Evolutionary conservation across 2,113 vertebrate species (phyloP), one percentile per base, ranked within the genome.

Genomic region (Psilopogon haemacephalus): DNA sequence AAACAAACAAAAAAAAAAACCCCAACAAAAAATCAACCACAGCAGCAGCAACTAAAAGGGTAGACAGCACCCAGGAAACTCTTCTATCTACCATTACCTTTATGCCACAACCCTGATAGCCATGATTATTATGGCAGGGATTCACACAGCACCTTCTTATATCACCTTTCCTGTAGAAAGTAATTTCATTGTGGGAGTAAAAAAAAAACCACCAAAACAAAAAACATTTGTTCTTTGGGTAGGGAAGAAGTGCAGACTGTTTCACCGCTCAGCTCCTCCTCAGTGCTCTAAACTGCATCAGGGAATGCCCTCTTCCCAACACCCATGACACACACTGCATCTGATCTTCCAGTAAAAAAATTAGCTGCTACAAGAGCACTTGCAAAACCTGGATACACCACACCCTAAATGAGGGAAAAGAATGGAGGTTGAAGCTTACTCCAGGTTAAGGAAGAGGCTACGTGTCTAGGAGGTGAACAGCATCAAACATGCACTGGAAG

Each of bases 401-500:
- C 88, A 95, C 92, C 96, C 94, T 97, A 96, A 93, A 97, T 86
- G 93, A 94, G 86, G 94, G 91, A 95, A 95, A 95, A 94, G 93
- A 89, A 97, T 93, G 93, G 93, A 94, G 93, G 96, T 69, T 97
- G 94, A 95, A 93, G 86, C 80, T 95, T 95, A 97, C 97, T 97
- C 97, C 97, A 97, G 95, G 96, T 97, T 96, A 97, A 97, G 97
- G 97, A 97, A 97, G 97, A 96, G 95, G 96, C 96, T 97, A 97
- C 91, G 95, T 96, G 93, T 86, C 74, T 96, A 93, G 94, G 96
- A 97, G 97, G 97, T 97, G 96, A 97, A 95, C 88, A 97, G 93
- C 93, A 95, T 97, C 97, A 78, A 97, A 97, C 92, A 97, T 97
- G 95, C 94, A 97, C 95, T 96, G 95, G 92, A 94, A 84, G 92